Conservation (phyloP, 2,113 vertebrate species). For the Mesocricetus auratus region DNA sequence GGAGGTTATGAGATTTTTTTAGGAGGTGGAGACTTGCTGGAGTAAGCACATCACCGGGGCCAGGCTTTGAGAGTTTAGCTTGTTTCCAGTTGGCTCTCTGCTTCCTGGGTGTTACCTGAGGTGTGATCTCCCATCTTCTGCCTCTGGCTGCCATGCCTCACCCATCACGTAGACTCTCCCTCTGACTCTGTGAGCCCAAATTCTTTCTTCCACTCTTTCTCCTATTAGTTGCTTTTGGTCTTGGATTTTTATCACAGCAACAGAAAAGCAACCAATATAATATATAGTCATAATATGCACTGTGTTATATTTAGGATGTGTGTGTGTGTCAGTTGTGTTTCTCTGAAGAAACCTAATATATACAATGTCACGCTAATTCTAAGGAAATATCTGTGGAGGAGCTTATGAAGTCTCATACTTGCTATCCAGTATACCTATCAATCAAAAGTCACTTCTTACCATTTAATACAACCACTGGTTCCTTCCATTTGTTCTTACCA, state of each 20-base stretch:
- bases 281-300: not conserved
- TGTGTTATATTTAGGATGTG: not conserved
- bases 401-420: not conserved
- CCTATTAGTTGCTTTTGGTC: not conserved
- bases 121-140: not conserved
- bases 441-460: not conserved
- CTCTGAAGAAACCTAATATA: not conserved
- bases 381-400: not conserved
- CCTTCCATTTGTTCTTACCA: not conserved
- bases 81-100: not conserved
- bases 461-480: not conserved
- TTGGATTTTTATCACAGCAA: not conserved
- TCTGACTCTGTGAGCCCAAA: not conserved
- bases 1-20: not conserved
- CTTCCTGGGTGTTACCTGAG: not conserved
- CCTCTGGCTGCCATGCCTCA: not conserved
- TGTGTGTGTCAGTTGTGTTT: not conserved
- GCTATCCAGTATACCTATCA: not conserved
- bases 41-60: not conserved
- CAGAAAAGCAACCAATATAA: not conserved
- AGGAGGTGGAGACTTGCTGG: not conserved
- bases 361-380: not conserved
- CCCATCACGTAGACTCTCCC: not conserved
- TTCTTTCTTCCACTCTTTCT: not conserved
- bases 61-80: not conserved